phyloP scores from a whole-genome alignment of 1,140 invertebrate genomes.

The Rhyacophila brunnea region DNA sequence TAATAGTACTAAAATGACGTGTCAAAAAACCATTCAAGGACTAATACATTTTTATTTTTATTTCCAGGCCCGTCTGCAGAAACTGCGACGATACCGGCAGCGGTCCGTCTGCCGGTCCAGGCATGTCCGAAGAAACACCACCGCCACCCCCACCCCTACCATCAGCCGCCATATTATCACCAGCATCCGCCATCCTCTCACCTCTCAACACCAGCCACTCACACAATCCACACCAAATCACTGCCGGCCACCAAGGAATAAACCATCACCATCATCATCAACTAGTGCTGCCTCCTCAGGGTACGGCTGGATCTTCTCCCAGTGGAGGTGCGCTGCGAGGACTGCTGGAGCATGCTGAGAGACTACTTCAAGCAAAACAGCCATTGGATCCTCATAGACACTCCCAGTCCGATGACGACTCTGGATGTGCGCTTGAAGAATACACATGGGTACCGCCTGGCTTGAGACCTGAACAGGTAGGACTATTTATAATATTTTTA shows the following conservation, averaged over 20 bases:
- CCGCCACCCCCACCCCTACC: conserved; percentile 18
- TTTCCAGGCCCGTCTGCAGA: conserved; percentile 59
- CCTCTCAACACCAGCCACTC: conserved; percentile 41
- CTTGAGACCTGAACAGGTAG: conserved; percentile 92
- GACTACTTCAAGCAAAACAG: conserved; percentile 46
- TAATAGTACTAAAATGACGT: no score
- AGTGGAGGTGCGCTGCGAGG: conserved; percentile 49
- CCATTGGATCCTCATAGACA: conserved; percentile 76
- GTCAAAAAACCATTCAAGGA: background rate
- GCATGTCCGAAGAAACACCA: conserved; percentile 21
- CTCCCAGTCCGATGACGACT: conserved; percentile 94
- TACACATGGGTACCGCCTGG: conserved; percentile 98
- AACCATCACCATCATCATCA: conserved; percentile 7
- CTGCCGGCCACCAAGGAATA: background rate
- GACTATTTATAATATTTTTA: no score
- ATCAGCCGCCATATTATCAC: conserved; percentile 32
- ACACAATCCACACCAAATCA: conserved; percentile 32
- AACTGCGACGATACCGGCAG: conserved; percentile 47
- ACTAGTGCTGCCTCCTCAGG: conserved; percentile 10
- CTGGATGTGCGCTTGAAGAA: conserved; percentile 94
- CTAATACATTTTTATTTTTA: conserved; percentile 28
- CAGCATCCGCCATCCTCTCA: conserved; percentile 36
- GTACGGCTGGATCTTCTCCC: conserved; percentile 39
- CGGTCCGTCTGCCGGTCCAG: conserved; percentile 27
- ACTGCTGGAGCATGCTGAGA: conserved; percentile 49